Evolutionary conservation across 2,888 invertebrate genomes (phyloP).

Genomic region (Bhutanitis thaidina): DNA sequence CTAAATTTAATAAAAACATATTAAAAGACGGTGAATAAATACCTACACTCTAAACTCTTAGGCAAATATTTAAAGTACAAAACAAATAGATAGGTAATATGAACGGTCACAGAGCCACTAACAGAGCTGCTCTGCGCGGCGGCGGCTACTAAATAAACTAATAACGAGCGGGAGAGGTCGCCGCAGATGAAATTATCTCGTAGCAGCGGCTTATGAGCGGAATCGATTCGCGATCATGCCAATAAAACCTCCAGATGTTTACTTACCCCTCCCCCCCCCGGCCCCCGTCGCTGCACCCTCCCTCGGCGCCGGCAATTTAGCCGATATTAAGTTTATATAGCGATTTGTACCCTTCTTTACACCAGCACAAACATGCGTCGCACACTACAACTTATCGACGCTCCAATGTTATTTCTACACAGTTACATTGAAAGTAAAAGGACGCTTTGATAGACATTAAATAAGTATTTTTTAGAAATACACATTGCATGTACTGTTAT

Average conservation of each 20-base stretch:
- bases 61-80: conserved; percentile 14
- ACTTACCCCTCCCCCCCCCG: conserved; percentile 32
- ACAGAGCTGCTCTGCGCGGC: not conserved
- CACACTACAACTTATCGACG: conserved; percentile 17
- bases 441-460: too few relatives aligned
- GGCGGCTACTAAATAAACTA: conserved; percentile 33
- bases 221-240: conserved; percentile 68
- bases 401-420: not conserved
- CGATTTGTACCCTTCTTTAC: conserved; percentile 75
- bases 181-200: conserved; percentile 51
- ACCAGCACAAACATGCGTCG: conserved; percentile 38
- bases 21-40: not conserved
- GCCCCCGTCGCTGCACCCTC: conserved; percentile 29
- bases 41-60: conserved; percentile 1
- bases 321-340: conserved; percentile 76
- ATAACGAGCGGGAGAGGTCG: conserved; percentile 31
- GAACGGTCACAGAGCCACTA: not conserved
- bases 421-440: too few relatives aligned
- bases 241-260: conserved; percentile 70
- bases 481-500: too few relatives aligned
- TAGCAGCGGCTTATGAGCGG: conserved; percentile 60
- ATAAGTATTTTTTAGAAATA: too few relatives aligned
- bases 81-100: conserved; percentile 4
- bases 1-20: not conserved
- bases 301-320: conserved; percentile 59